Percentiles rank a stretch among this genome's conserved stretches.
Conservation (phyloP, 2,888 invertebrate genomes). For the Hymenopus coronatus region DNA sequence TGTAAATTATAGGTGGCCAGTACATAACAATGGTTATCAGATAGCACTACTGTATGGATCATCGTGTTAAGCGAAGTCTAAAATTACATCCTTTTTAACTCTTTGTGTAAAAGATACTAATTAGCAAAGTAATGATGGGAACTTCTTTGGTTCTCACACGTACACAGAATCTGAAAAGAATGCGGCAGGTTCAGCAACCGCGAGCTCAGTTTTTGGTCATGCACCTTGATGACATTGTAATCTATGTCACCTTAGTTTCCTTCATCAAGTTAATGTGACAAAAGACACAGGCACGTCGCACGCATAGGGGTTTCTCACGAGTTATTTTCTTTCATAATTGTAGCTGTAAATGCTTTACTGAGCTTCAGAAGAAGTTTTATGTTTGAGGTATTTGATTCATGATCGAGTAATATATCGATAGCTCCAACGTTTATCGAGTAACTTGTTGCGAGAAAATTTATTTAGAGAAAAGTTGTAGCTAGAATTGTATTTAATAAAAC, state of each 20-base stretch:
- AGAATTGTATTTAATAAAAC: too few species aligned
- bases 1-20: neutral
- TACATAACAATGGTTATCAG: neutral
- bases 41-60: neutral
- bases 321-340: too few species aligned
- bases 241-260: neutral
- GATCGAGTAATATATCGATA: too few species aligned
- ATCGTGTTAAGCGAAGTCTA: neutral
- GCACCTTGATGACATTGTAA: neutral
- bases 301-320: neutral
- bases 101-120: neutral
- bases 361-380: too few species aligned
- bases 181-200: neutral
- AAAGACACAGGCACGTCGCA: neutral
- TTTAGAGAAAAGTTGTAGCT: too few species aligned
- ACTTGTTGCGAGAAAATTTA: too few species aligned
- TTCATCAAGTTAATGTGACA: neutral
- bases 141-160: neutral
- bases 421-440: too few species aligned
- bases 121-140: neutral
- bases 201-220: neutral
- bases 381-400: too few species aligned
- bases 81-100: neutral
- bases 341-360: too few species aligned
- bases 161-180: neutral